These are phyloP conservation scores for Hypolimnas misippus DNA, from an alignment of 2,888 invertebrate genomes.

Conservation along the genomic window DNA sequence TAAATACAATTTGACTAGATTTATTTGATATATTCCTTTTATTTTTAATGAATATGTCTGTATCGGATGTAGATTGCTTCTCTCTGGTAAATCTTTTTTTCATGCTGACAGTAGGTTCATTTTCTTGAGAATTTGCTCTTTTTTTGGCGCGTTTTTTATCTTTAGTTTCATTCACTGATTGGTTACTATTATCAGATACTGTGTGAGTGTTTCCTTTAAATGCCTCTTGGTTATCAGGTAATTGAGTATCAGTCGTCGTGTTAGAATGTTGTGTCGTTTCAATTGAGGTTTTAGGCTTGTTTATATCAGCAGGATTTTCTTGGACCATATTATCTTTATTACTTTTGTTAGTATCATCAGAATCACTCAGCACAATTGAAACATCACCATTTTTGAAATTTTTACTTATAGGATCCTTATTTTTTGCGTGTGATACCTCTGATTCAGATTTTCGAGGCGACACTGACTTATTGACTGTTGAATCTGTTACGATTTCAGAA, in stretches of 20 bases:
- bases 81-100: constrained; percentile 27
- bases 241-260: constrained; percentile 58
- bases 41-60: constrained; percentile 19
- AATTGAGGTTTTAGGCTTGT: constrained; percentile 18
- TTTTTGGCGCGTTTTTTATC: constrained; percentile 31
- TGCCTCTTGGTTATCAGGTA: constrained; percentile 75
- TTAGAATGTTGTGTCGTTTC: constrained; percentile 50
- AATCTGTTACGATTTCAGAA: constrained; percentile 7
- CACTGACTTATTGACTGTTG: constrained; percentile 1
- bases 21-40: constrained; percentile 8
- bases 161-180: constrained; percentile 9
- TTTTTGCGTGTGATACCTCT: constrained; percentile 6
- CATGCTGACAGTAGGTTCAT: constrained; percentile 18
- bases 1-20: constrained; percentile 14
- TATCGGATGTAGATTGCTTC: constrained; percentile 29
- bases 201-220: constrained; percentile 45
- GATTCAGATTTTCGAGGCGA: neutral
- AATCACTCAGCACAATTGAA: constrained; percentile 26
- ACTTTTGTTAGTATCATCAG: constrained; percentile 29
- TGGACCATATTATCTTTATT: constrained; percentile 16
- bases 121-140: constrained; percentile 39
- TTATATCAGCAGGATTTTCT: constrained; percentile 23
- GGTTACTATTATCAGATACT: neutral
- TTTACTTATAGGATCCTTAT: constrained; percentile 39
- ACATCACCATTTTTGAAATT: constrained; percentile 26